Base-by-base conservation (phyloP, 53 echinoderm and acorn worm genomes). In the Apostichopus leukothele region DNA sequence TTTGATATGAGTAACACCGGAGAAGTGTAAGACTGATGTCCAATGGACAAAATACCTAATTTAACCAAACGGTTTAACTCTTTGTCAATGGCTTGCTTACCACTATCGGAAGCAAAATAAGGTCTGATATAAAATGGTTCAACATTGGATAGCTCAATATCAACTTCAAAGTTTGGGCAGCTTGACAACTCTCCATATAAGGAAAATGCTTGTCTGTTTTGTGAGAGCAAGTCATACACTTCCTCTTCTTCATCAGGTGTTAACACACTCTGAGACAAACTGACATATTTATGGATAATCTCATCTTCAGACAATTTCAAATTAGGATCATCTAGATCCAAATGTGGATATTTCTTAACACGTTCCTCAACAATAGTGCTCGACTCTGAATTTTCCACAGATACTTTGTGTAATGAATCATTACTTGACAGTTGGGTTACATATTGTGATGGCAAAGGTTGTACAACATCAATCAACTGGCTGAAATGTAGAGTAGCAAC, bases 81-180 rank as follows among this genome's bases (percentile, higher is more conserved):
- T 81, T 60, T 16, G 39, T 18, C 6, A 5, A 18, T 10, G 7
- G 71, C 13, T 86, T 63, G 51, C 39, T 86, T 86, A 10, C 26
- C 86, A 71, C 16, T 68, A 19, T 86, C 86, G 13, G 71, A 86
- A 3, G 83, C 73, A 60, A 79, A 88, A 81, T 91, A 91, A 4
- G 91, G 91, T 76, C 91, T 68, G 5, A 91, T 89, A 73, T 83
- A 91, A 75, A 89, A 91, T 50, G 89, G 89, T 19, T 91, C 89
- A 39, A 73, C 52, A 76, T 91, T 91, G 50, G 83, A 66, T 60
- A 91, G 50, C 59, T 91, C 60, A 23, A 92, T 89, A 51, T 92
- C 92, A 39, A 71, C 89, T 84, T 89, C 86, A 66, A 89, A 92
- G 50, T 89, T 76, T 39, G 89, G 76, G 77, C 92, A 92, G 25